Evolutionary conservation across 1,140 invertebrate genomes (phyloP).

Genomic region (Pantala flavescens): DNA sequence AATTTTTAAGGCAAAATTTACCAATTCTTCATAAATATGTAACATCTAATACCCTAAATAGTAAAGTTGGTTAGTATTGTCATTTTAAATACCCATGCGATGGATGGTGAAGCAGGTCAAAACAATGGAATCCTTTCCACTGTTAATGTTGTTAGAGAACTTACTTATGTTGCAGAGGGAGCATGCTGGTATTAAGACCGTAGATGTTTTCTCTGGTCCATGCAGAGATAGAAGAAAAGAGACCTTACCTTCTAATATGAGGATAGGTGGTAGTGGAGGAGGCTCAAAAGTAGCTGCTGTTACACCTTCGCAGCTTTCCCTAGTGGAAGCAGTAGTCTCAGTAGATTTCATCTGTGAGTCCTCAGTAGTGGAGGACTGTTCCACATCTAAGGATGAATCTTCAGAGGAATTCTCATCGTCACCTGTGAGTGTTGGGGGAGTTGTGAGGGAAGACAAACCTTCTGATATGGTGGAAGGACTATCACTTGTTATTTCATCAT

Average conservation of each 20-base stretch:
- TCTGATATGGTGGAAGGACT: background rate
- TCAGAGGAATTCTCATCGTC: conserved; percentile 19
- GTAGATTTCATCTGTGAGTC: conserved; percentile 24
- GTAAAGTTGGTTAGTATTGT: too few relatives aligned
- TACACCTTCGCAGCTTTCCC: conserved; percentile 29
- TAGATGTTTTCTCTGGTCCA: background rate
- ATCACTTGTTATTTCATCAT: background rate
- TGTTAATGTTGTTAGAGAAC: too few relatives aligned
- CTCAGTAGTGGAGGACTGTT: conserved; percentile 19
- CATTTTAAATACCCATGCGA: too few relatives aligned
- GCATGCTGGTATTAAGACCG: too few relatives aligned
- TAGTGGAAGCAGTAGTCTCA: conserved; percentile 31
- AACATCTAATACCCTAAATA: too few relatives aligned
- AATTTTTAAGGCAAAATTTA: too few relatives aligned
- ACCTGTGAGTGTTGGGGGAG: conserved; percentile 14
- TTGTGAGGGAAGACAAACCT: background rate
- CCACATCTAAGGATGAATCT: conserved; percentile 23
- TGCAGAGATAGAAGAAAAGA: conserved; percentile 22
- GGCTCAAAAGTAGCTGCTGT: conserved; percentile 41
- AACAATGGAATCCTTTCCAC: too few relatives aligned
- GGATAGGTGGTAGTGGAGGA: conserved; percentile 54
- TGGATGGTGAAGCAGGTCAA: too few relatives aligned
- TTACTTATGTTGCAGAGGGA: too few relatives aligned
- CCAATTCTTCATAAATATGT: too few relatives aligned
- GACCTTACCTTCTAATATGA: conserved; percentile 64